A percentile compares a stretch with the other conserved stretches of the same genome.
phyloP scores from a whole-genome alignment of 2,797 vertebrate species.

The Silurus lanzhouensis region DNA sequence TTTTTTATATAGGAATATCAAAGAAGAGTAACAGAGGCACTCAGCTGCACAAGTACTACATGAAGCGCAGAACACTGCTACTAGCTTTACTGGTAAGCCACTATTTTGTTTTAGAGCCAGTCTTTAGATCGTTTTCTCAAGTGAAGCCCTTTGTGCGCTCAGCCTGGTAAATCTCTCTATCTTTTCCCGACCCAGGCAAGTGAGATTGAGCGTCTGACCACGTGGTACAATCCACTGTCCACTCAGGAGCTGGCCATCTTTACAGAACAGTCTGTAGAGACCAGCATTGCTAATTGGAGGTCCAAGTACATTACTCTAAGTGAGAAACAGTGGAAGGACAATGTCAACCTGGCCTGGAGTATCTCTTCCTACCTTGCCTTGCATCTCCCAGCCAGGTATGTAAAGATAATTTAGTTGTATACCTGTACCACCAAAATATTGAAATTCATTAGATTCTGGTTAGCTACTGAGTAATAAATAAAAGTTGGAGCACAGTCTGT shows the following conservation, averaged over 20 bases:
- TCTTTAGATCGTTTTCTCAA: not conserved
- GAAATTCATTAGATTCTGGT: not conserved
- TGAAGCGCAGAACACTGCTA: slow-evolving; percentile 91
- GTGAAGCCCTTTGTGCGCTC: not conserved
- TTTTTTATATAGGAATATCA: slow-evolving; percentile 78
- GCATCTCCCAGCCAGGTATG: slow-evolving; percentile 88
- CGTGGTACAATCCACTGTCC: slow-evolving; percentile 96
- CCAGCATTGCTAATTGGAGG: slow-evolving; percentile 93
- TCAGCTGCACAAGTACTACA: slow-evolving; percentile 97
- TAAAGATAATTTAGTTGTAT: not conserved
- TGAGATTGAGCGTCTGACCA: slow-evolving; percentile 92
- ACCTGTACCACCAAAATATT: not conserved
- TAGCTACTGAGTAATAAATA: not conserved
- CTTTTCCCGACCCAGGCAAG: slow-evolving; percentile 78
- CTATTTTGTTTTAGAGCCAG: not conserved
- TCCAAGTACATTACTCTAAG: slow-evolving; percentile 94
- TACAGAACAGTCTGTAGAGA: slow-evolving; percentile 90
- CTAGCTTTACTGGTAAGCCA: slow-evolving; percentile 86
- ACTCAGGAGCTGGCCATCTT: slow-evolving; percentile 86
- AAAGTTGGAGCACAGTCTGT: not conserved
- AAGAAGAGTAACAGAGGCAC: slow-evolving; percentile 96
- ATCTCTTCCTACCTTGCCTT: slow-evolving; percentile 93
- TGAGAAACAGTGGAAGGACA: slow-evolving; percentile 98
- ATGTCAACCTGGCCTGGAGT: slow-evolving; percentile 94
- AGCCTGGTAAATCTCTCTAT: not conserved